Conservation (phyloP, 2,113 vertebrate genomes). For the Alethe castanea region DNA sequence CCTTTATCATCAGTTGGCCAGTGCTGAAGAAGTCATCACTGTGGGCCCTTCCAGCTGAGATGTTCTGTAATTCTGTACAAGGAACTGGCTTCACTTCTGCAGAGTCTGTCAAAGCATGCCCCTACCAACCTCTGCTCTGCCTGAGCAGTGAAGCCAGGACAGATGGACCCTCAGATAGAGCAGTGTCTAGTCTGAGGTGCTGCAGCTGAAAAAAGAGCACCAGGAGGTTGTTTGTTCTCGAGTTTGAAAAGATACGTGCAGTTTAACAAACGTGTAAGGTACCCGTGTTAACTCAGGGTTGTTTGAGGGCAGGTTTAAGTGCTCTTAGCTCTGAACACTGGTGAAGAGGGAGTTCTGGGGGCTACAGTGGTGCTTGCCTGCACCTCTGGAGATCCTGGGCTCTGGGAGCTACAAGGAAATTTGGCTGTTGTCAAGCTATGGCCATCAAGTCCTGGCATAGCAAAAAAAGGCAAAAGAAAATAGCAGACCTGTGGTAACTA, state of each 20-base stretch:
- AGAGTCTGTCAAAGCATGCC: not conserved
- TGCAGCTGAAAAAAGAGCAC: not conserved
- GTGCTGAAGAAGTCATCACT: fast-evolving
- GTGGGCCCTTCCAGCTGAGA: not conserved
- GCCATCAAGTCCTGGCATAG: too few species aligned
- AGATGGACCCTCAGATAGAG: not conserved
- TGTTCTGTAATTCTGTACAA: not conserved
- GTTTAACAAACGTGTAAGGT: not conserved
- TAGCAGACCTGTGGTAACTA: not conserved
- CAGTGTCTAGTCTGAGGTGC: not conserved
- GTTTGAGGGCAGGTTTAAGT: not conserved
- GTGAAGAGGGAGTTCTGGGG: not conserved
- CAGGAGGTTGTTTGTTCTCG: not conserved
- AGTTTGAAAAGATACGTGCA: not conserved
- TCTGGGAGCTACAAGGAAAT: not conserved
- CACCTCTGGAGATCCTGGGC: not conserved
- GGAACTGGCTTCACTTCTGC: not conserved
- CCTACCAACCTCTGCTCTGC: not conserved
- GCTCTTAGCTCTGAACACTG: not conserved
- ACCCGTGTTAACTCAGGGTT: not conserved
- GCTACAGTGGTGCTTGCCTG: not conserved
- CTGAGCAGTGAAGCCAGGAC: not conserved
- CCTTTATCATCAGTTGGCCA: not conserved
- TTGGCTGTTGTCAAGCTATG: not conserved
- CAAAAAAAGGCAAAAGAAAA: not conserved